Conservation (phyloP, 2,797 vertebrate genomes). For the Mionectes olivaceus region DNA sequence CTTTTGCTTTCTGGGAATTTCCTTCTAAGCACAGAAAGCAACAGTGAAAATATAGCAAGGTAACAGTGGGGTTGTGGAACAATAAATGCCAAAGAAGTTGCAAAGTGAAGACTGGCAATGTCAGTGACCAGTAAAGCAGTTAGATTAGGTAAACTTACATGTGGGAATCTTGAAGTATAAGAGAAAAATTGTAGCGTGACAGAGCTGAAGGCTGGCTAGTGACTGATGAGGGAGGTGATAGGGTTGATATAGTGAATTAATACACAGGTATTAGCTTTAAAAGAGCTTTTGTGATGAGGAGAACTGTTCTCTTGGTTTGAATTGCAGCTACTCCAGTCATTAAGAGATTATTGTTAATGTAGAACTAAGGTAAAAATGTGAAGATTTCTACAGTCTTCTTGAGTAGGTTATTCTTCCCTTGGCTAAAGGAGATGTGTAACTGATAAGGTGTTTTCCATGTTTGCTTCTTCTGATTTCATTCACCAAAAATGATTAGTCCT, state of each 20-base stretch:
- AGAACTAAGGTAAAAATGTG: neutral
- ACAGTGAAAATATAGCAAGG: neutral
- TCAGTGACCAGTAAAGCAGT: neutral
- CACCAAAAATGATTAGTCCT: neutral
- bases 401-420: neutral
- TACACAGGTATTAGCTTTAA: neutral
- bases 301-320: neutral
- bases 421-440: neutral
- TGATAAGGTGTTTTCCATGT: neutral
- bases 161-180: neutral
- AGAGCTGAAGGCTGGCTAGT: neutral
- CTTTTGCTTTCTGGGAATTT: neutral
- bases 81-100: neutral
- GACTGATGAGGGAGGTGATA: neutral
- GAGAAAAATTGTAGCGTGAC: neutral
- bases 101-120: neutral
- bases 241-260: neutral
- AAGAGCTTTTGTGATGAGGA: neutral
- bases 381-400: neutral
- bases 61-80: neutral
- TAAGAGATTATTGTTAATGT: neutral
- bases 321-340: neutral
- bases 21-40: neutral
- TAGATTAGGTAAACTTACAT: neutral
- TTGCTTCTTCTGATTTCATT: neutral